Evolutionary conservation across 2,888 invertebrate species (phyloP).

Genomic region (Archips xylosteana): DNA sequence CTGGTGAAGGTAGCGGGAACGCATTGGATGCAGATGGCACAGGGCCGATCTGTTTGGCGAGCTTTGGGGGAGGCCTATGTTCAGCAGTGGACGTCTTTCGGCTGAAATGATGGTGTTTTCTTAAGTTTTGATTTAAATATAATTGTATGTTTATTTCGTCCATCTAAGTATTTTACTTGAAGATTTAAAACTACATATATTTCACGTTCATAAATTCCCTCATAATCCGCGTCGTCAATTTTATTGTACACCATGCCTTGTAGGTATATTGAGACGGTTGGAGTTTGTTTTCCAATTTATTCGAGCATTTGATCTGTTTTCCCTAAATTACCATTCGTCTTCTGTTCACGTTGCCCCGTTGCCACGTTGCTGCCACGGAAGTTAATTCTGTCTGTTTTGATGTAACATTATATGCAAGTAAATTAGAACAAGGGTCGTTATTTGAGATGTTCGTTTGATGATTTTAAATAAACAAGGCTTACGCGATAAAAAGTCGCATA

Average conservation of each 20-base stretch:
- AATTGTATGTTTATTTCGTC: too few species aligned
- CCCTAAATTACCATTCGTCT: constrained; percentile 10
- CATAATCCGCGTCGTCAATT: not conserved
- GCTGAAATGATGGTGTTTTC: too few species aligned
- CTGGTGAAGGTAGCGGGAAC: too few species aligned
- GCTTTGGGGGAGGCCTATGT: too few species aligned
- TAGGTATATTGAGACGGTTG: not conserved
- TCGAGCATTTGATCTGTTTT: constrained; percentile 21
- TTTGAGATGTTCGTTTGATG: not conserved
- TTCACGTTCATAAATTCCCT: not conserved
- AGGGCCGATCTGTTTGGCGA: too few species aligned
- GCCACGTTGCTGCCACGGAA: not conserved
- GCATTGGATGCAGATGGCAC: too few species aligned
- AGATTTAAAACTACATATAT: too few species aligned
- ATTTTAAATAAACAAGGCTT: too few species aligned
- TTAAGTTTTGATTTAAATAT: too few species aligned
- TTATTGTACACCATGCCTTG: not conserved
- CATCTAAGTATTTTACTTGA: too few species aligned
- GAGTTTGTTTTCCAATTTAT: constrained; percentile 21
- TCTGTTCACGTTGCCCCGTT: not conserved
- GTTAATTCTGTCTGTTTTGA: not conserved
- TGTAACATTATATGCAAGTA: not conserved
- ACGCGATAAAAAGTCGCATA: too few species aligned
- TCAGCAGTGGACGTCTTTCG: too few species aligned
- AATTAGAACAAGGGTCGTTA: not conserved